A percentile compares a stretch with the other conserved stretches of the same genome.
These are phyloP conservation scores for Piaya cayana DNA, from an alignment of 2,113 vertebrate genomes.

Conservation along the genomic window DNA sequence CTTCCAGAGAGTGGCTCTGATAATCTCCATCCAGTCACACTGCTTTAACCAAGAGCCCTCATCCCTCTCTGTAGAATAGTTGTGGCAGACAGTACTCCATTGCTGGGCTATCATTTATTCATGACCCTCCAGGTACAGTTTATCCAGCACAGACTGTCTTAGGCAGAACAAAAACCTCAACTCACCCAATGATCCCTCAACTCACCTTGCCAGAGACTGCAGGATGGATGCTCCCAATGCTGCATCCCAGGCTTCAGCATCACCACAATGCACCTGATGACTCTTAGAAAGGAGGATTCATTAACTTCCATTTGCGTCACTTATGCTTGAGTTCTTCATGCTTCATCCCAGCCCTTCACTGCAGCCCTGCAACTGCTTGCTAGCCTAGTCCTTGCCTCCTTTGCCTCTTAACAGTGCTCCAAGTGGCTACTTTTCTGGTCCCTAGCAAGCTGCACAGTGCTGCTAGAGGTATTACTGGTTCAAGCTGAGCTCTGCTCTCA, in stretches of 20 bases:
- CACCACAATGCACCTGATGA: background rate
- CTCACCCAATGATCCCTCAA: background rate
- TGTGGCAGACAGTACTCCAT: background rate
- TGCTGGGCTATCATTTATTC: background rate
- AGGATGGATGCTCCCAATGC: background rate
- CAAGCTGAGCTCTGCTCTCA: background rate
- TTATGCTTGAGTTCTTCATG: background rate
- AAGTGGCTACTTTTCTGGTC: background rate
- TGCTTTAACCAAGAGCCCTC: accelerated
- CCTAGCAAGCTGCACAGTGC: background rate
- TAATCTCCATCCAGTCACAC: background rate
- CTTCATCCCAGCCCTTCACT: background rate
- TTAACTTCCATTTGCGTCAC: background rate
- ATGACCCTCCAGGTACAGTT: slow-evolving; percentile 7
- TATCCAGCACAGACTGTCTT: background rate
- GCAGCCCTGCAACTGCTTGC: background rate
- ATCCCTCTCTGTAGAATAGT: background rate
- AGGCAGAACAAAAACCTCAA: background rate
- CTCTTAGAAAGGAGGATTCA: background rate
- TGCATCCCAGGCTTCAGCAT: background rate
- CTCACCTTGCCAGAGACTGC: background rate
- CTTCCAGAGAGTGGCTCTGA: background rate
- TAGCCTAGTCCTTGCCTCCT: background rate
- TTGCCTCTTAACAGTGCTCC: background rate
- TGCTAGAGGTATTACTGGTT: background rate